Evolutionary conservation across 2,113 vertebrate genomes (phyloP).

Genomic region (Carassius auratus): DNA sequence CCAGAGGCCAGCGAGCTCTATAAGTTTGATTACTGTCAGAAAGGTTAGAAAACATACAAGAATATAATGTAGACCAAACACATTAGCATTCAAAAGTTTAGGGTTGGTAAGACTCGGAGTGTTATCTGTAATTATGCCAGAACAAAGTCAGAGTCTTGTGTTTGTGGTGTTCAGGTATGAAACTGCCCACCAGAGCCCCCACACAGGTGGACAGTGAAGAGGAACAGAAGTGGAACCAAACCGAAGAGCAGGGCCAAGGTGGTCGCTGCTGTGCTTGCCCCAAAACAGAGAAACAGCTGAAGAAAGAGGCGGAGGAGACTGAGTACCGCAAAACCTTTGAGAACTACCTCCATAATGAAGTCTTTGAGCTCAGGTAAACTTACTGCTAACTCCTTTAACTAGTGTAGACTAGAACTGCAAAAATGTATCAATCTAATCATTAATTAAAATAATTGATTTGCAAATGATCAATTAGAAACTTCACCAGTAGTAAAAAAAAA

Average conservation of each 20-base stretch:
- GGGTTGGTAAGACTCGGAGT: neutral
- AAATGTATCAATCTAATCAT: neutral
- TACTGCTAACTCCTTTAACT: neutral
- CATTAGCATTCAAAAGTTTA: neutral
- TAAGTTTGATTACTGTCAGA: slow-evolving; percentile 92
- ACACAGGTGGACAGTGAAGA: slow-evolving; percentile 85
- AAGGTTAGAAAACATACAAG: slow-evolving; percentile 75
- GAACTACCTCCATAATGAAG: slow-evolving; percentile 95
- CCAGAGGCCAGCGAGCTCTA: slow-evolving; percentile 90
- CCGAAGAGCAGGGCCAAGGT: slow-evolving; percentile 74
- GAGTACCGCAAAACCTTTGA: slow-evolving; percentile 94
- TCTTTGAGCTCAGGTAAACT: slow-evolving; percentile 89
- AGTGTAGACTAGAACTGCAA: neutral
- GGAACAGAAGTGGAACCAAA: slow-evolving; percentile 86
- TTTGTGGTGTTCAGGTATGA: slow-evolving; percentile 79
- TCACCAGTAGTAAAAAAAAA: neutral
- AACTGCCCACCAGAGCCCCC: slow-evolving; percentile 85
- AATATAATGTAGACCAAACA: neutral
- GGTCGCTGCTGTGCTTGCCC: slow-evolving; percentile 89
- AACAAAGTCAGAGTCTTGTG: neutral
- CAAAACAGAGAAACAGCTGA: slow-evolving; percentile 91
- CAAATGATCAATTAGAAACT: neutral
- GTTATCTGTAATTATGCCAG: too few species aligned
- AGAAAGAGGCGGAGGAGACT: slow-evolving; percentile 91
- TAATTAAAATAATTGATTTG: neutral